Conservation (phyloP, 1,140 invertebrate genomes). For the Octopus sinensis region DNA sequence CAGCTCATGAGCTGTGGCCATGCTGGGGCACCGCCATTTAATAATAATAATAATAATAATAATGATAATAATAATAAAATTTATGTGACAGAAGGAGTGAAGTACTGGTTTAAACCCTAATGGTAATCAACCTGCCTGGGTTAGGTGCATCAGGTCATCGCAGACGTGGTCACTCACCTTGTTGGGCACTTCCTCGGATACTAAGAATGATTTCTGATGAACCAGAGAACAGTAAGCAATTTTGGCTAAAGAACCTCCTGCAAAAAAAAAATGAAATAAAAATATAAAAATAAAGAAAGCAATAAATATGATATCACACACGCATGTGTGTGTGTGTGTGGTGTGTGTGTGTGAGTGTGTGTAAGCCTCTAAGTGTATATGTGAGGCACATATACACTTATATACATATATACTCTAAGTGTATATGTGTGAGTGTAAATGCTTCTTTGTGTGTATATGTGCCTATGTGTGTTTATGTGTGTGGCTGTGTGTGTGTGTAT, state of each 20-base stretch:
- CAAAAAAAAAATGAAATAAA: not conserved
- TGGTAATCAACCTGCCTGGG: not conserved
- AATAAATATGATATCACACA: not conserved
- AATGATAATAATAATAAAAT: not conserved
- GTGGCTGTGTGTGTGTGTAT: too few species aligned
- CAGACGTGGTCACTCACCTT: not conserved
- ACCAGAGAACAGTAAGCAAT: conserved; percentile 74
- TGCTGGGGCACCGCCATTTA: too few species aligned
- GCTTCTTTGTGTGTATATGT: too few species aligned
- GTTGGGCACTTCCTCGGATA: conserved; percentile 46
- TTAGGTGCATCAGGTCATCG: not conserved
- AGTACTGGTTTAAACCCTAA: not conserved
- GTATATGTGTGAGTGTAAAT: not conserved
- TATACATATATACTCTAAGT: not conserved
- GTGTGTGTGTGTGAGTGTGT: not conserved
- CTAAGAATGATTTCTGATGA: conserved; percentile 65
- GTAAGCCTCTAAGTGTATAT: not conserved
- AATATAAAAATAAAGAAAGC: not conserved
- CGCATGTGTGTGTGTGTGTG: not conserved
- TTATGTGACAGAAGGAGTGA: not conserved
- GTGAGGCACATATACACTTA: not conserved
- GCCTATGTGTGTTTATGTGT: too few species aligned
- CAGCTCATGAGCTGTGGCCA: too few species aligned
- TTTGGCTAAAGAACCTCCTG: conserved; percentile 71
- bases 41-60: not conserved